phyloP scores from a whole-genome alignment of 2,888 invertebrate genomes.

The Spatulosminthurus flaviceps region DNA sequence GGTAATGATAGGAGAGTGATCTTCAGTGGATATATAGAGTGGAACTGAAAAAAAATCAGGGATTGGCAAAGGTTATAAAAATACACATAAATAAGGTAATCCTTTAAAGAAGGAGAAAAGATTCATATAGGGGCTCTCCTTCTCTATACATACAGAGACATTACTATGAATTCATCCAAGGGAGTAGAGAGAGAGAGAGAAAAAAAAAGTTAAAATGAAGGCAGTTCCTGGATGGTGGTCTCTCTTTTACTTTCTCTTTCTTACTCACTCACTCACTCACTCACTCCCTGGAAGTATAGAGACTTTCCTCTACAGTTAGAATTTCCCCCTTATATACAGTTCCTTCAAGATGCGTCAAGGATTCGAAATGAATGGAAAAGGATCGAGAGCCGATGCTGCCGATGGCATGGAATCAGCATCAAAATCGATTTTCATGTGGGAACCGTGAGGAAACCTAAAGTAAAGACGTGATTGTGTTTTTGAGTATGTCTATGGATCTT shows the following conservation, averaged over 20 bases:
- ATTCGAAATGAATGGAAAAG: constrained; percentile 40
- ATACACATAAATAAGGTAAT: constrained; percentile 8
- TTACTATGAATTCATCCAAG: neutral
- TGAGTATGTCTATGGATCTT: constrained; percentile 40
- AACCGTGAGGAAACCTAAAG: constrained; percentile 33
- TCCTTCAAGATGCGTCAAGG: constrained; percentile 32
- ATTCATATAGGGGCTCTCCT: too few relatives aligned
- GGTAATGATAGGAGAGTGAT: neutral
- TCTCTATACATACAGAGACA: neutral
- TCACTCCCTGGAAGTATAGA: neutral
- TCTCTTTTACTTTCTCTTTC: neutral
- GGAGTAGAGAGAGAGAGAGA: neutral
- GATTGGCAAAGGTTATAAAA: constrained; percentile 4
- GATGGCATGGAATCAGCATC: constrained; percentile 46
- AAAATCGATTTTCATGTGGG: constrained; percentile 43
- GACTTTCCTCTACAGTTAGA: neutral
- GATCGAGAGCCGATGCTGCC: constrained; percentile 32
- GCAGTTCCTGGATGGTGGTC: constrained; percentile 4
- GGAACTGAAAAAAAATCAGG: neutral
- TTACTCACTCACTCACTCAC: neutral
- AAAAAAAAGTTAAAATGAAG: constrained; percentile 33
- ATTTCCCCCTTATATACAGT: neutral
- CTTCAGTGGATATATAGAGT: neutral
- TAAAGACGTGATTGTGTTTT: constrained; percentile 53
- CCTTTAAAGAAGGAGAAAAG: constrained; percentile 3